Evolutionary conservation across 2,888 invertebrate genomes (phyloP), one percentile per base, ranked within the genome.

Genomic region (Diloba caeruleocephala): DNA sequence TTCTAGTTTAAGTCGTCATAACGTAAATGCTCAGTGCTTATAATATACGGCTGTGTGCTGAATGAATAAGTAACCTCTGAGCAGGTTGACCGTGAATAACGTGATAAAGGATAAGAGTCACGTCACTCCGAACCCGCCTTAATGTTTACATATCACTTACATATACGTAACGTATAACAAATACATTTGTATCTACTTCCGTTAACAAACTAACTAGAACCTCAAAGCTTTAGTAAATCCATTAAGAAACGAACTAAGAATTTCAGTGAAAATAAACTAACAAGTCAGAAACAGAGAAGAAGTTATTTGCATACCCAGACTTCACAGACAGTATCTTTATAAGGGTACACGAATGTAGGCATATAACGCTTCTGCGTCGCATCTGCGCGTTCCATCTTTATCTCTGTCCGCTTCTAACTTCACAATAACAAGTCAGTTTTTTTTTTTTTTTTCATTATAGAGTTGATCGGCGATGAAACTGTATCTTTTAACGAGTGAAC

Each of bases 351-450:
- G 5, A 2, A 8, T 5, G 12, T n/a, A 7, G 17, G 29, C 25
- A 51, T 10, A 14, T 2, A 19, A 0, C 13, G 32, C 6, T 6
- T 1, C 1, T 19, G 1, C 13, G 10, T 13, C 12, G 2, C 12
- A 2, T n/a, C 19, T 41, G 10, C 25, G 9, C 13, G 12, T 7
- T 25, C n/a, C 12, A 4, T 17, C 0, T 31, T 41, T 13, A 12
- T 17, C 36, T 55, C 6, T 23, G 36, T 12, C 29, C 7, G 33
- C 1, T 14, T 39, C n/a, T 34, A 7, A 5, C 46, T 6, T 13
- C 10, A 8, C 56, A 21, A 33, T 58, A 50, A 58, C 44, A 58
- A 58, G 33, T 45, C 51, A 51, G 31, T 42, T 14, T 15, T 42
- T 10, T 23, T 32, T 32, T 25, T 43, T 43, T 14, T 15, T 42